Evolutionary conservation across 2,888 invertebrate species (phyloP).

Genomic region (Phalangium opilio): DNA sequence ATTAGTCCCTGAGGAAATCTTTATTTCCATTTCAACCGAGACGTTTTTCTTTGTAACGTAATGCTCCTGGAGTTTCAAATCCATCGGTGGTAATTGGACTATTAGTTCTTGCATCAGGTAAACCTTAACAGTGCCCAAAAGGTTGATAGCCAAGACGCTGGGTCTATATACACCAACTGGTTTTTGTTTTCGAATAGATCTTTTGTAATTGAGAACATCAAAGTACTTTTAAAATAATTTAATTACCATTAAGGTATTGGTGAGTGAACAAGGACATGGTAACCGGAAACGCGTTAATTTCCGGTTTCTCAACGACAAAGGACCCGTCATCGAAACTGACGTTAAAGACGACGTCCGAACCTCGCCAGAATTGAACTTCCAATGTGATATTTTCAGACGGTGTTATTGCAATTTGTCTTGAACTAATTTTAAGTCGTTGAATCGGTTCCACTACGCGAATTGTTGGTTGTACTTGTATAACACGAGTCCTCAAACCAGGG

Average conservation of each 20-base stretch:
- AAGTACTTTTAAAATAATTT: no score
- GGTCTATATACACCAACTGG: constrained; percentile 27
- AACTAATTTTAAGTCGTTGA: constrained; percentile 7
- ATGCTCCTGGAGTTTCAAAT: constrained; percentile 17
- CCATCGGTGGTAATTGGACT: constrained; percentile 25
- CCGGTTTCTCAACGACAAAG: no score
- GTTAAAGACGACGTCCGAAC: constrained; percentile 26
- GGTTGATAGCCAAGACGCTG: constrained; percentile 26
- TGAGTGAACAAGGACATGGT: no score
- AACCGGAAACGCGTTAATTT: no score
- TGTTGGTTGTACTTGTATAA: constrained; percentile 18
- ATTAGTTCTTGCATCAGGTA: no score
- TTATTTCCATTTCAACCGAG: constrained; percentile 18
- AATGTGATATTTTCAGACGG: constrained; percentile 10
- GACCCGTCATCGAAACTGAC: constrained; percentile 30
- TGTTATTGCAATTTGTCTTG: constrained; percentile 7
- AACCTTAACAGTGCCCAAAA: constrained; percentile 23
- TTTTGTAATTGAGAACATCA: no score
- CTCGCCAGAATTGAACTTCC: constrained; percentile 19
- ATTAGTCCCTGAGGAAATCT: constrained; percentile 24
- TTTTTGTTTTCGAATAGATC: no score
- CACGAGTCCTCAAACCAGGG: constrained; percentile 20
- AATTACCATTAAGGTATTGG: no score
- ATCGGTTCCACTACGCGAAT: constrained; percentile 25
- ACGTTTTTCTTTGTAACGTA: constrained; percentile 21